Percentiles rank a stretch among this genome's conserved stretches.
These are phyloP conservation scores for Gibbula magus DNA, from an alignment of 2,888 invertebrate species.

Conservation along the genomic window DNA sequence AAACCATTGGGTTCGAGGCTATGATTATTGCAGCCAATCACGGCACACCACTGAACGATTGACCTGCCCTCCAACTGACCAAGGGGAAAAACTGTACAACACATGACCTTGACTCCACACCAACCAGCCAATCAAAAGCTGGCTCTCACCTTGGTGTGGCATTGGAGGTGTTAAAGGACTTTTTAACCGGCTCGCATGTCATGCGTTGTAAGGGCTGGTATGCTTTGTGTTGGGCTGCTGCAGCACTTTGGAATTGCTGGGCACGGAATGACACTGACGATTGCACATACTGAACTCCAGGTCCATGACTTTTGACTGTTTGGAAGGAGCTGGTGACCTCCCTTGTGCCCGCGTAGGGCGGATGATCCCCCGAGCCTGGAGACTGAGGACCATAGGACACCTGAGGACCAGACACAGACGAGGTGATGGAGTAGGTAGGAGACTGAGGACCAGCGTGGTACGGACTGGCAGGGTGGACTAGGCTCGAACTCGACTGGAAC, in stretches of 20 bases:
- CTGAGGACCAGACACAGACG: background rate
- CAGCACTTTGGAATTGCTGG: constrained; percentile 52
- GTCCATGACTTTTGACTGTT: constrained; percentile 47
- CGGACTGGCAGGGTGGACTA: constrained; percentile 23
- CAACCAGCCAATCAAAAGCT: background rate
- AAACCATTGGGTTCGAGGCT: constrained; percentile 12
- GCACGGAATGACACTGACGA: constrained; percentile 50
- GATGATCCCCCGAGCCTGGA: background rate
- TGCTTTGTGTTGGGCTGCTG: constrained; percentile 62
- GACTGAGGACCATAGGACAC: constrained; percentile 2
- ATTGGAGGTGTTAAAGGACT: constrained; percentile 33
- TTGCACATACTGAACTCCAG: constrained; percentile 60
- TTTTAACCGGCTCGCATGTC: constrained; percentile 76
- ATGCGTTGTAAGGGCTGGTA: constrained; percentile 78
- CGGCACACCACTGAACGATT: constrained; percentile 25
- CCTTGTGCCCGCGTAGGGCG: background rate
- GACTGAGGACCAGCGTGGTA: constrained; percentile 32
- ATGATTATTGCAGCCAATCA: constrained; percentile 4
- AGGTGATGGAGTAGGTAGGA: constrained; percentile 21
- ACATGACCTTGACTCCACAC: background rate
- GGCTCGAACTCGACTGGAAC: constrained; percentile 28
- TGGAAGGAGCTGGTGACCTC: constrained; percentile 45
- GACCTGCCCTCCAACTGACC: background rate
- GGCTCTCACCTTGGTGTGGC: constrained; percentile 42
- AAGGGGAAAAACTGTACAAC: background rate